Base-by-base conservation (phyloP, 64 coral and sea anemone genomes). In the Dendronephthya gigantea region DNA sequence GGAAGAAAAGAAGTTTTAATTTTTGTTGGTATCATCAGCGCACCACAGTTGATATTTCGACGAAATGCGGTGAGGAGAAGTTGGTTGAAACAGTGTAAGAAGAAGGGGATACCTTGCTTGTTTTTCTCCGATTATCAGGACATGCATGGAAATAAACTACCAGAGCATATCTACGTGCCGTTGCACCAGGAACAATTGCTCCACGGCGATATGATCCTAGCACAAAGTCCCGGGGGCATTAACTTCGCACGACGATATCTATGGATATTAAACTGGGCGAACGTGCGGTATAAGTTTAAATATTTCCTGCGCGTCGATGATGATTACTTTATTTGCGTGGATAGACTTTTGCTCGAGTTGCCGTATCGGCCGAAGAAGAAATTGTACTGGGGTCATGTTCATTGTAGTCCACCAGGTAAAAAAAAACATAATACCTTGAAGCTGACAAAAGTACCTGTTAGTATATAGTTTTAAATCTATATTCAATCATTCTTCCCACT, bases 281-380 rank as follows among this genome's bases (percentile, higher is more conserved):
- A 70, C 0, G 19, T 40, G 19, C 89, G 87, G 25, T 96, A 96
- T 10, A 59, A 92, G 1, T 96, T 96, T 68, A 83, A 96, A 47
- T 96, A 92, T 72, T 92, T 96, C 81, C 85, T 96, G 15, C 56
- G 94, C 84, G 85, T 96, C 69, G 94, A 96, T 28, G 94, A 96
- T 75, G 94, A 96, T 35, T 96, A 96, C 22, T 96, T 96, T 48
- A 72, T 96, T 25, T 96, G 94, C 17, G 84, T 96, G 50, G 90
- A 88, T 40, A 83, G 90, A 35, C 48, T 96, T 51, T 22, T 92
- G 30, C 82, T 85, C 31, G 94, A 96, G 83, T 84, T 96, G 10
- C 94, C 90, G 29, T 75, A 84, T 35, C 68, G 88, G 76, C 36
- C 59, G 45, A 66, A 75, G 35, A 85, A 90, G 41, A 90, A 84